Evolutionary conservation across 35 echinoderm and acorn worm genomes (phyloP).

Genomic region (Chiridota heheva): DNA sequence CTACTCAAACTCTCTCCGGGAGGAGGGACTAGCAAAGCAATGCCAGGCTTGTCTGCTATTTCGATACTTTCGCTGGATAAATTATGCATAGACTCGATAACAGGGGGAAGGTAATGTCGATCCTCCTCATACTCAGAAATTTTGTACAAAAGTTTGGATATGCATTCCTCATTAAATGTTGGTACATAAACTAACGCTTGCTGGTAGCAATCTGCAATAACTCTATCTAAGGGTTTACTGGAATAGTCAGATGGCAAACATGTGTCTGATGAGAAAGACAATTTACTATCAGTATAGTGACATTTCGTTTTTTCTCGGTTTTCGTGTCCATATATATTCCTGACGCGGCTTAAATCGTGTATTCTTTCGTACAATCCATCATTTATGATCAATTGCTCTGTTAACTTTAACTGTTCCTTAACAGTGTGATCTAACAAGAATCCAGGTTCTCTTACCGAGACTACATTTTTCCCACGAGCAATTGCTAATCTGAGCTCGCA

Average conservation of each 20-base stretch:
- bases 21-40: conserved; percentile 13
- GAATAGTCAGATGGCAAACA: too few relatives aligned
- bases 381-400: too few relatives aligned
- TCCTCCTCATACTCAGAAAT: conserved; percentile 23
- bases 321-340: too few relatives aligned
- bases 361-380: too few relatives aligned
- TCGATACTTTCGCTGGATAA: not conserved
- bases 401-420: not conserved
- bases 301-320: too few relatives aligned
- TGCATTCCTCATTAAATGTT: conserved; percentile 16
- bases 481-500: conserved; percentile 22
- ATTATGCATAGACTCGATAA: conserved; percentile 15
- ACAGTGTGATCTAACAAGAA: conserved; percentile 1
- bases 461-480: not conserved
- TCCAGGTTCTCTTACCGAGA: conserved; percentile 29
- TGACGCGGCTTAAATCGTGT: too few relatives aligned
- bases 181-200: conserved; percentile 11
- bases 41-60: not conserved
- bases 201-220: not conserved
- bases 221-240: too few relatives aligned
- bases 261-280: too few relatives aligned
- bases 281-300: too few relatives aligned
- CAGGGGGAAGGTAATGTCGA: conserved; percentile 3
- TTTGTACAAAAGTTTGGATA: conserved; percentile 13
- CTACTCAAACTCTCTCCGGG: conserved; percentile 13